These are phyloP conservation scores for Idaea aversata DNA, from an alignment of 2,888 invertebrate genomes.

Conservation along the genomic window DNA sequence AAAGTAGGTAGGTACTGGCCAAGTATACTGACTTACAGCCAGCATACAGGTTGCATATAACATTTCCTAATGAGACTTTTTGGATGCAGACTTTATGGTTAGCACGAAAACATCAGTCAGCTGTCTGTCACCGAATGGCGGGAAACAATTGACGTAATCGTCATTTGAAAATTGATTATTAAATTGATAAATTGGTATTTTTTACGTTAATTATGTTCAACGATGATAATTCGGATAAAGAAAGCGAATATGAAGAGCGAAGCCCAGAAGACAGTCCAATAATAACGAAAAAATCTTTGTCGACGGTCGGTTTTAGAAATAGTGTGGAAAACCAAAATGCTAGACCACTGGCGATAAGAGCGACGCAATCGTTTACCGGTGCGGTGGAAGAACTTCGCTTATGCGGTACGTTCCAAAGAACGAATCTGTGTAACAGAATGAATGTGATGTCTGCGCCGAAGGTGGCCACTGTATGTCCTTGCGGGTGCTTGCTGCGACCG, in stretches of 20 bases:
- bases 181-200: constrained; percentile 29
- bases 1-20: too few species aligned
- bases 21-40: too few species aligned
- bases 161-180: constrained; percentile 41
- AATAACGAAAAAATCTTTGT: constrained; percentile 68
- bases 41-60: too few species aligned
- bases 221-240: constrained; percentile 70
- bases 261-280: constrained; percentile 59
- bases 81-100: neutral
- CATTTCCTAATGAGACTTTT: neutral
- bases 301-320: constrained; percentile 65
- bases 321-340: constrained; percentile 57
- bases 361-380: constrained; percentile 71
- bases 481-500: constrained; percentile 65
- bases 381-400: constrained; percentile 64
- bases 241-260: constrained; percentile 64
- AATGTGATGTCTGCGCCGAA: constrained; percentile 53
- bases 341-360: constrained; percentile 61
- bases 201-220: constrained; percentile 58
- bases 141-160: constrained; percentile 51
- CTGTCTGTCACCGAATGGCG: constrained; percentile 26
- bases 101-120: neutral
- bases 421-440: constrained; percentile 58
- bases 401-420: constrained; percentile 60
- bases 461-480: constrained; percentile 61